A percentile compares a stretch with the other conserved stretches of the same genome.
phyloP scores from a whole-genome alignment of 2,888 invertebrate genomes.

The Blastobasis adustella region DNA sequence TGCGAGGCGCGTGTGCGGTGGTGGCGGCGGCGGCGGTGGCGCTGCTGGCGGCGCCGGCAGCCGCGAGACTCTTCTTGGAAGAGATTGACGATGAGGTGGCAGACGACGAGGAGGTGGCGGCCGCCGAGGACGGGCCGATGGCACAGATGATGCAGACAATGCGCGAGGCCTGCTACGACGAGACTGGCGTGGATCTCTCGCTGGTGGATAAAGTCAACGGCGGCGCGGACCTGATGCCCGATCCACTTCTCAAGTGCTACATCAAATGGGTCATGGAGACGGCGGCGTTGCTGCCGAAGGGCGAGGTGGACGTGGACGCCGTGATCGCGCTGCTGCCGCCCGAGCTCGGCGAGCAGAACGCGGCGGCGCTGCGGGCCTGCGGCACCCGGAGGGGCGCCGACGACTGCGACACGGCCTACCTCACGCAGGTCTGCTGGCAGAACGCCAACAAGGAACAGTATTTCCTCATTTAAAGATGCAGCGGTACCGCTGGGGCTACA shows the following conservation, averaged over 20 bases:
- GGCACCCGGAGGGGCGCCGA: slow-evolving; percentile 50
- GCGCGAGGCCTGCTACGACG: slow-evolving; percentile 48
- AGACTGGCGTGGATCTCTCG: slow-evolving; percentile 44
- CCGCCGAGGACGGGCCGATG: slow-evolving; percentile 45
- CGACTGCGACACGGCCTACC: slow-evolving; percentile 57
- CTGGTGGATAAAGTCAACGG: slow-evolving; percentile 45
- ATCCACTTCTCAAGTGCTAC: slow-evolving; percentile 55
- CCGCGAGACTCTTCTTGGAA: slow-evolving; percentile 1
- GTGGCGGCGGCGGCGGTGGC: slow-evolving; percentile 9
- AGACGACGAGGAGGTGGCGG: slow-evolving; percentile 9
- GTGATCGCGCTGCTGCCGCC: slow-evolving; percentile 52
- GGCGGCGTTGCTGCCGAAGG: slow-evolving; percentile 56
- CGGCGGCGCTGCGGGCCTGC: slow-evolving; percentile 34
- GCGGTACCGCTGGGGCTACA: too few relatives aligned
- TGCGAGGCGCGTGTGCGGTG: not conserved
- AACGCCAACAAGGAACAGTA: slow-evolving; percentile 41
- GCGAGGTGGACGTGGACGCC: slow-evolving; percentile 38
- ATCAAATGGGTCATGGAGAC: slow-evolving; percentile 64
- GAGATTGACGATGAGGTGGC: slow-evolving; percentile 2
- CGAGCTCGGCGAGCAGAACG: slow-evolving; percentile 34
- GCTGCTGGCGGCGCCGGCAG: slow-evolving; percentile 4
- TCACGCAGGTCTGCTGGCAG: slow-evolving; percentile 63
- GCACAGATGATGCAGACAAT: slow-evolving; percentile 54
- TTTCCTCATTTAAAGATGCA: slow-evolving; percentile 40
- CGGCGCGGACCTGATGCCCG: slow-evolving; percentile 44